A percentile compares a stretch with the other conserved stretches of the same genome.
phyloP scores from a whole-genome alignment of 2,113 vertebrate species.

The Calonectris borealis region DNA sequence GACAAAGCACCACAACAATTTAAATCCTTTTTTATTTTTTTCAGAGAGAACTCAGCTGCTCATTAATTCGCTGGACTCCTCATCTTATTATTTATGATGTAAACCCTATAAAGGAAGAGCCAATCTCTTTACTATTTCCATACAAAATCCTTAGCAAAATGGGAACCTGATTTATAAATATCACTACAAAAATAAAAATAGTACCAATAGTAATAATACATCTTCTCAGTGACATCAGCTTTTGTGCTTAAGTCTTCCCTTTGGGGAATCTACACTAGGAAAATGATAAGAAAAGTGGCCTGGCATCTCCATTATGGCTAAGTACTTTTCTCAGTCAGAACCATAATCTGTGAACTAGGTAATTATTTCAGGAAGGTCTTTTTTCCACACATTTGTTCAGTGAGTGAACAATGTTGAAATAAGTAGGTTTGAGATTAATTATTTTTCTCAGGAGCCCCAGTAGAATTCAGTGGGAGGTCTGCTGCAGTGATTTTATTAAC shows the following conservation, averaged over 20 bases:
- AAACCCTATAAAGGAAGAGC: neutral
- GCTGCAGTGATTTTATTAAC: constrained; percentile 10
- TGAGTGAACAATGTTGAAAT: constrained; percentile 19
- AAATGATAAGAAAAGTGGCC: neutral
- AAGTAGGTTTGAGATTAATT: constrained; percentile 48
- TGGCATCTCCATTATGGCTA: neutral
- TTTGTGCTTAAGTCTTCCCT: neutral
- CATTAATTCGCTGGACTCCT: neutral
- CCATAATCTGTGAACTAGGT: neutral
- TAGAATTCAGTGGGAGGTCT: constrained; percentile 32
- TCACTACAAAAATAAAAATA: neutral
- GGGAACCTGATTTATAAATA: neutral
- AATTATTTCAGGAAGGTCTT: constrained; percentile 39
- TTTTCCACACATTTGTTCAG: neutral
- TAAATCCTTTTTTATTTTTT: neutral
- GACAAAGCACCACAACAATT: neutral
- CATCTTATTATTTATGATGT: neutral
- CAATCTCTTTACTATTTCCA: neutral
- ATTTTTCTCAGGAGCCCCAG: constrained; percentile 36
- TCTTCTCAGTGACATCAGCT: neutral
- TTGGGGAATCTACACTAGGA: neutral
- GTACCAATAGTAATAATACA: neutral
- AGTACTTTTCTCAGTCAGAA: neutral
- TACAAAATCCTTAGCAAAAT: neutral
- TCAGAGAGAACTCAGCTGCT: neutral